phyloP scores from a whole-genome alignment of 2,797 vertebrate species.

The Lacerta bilineata region DNA sequence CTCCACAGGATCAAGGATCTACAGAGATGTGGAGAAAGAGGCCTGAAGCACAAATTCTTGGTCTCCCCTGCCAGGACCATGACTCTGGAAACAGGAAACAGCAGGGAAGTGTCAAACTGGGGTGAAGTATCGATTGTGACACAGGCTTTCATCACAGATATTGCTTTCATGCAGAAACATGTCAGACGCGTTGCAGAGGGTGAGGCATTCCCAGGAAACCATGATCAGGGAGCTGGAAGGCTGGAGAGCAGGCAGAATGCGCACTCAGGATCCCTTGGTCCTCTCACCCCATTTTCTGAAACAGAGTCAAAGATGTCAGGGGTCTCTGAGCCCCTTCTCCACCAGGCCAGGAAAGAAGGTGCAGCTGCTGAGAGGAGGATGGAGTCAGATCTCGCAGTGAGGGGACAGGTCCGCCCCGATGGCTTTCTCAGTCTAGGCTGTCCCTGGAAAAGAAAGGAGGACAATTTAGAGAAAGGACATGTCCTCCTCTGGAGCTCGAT shows the following conservation, averaged over 20 bases:
- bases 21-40: not conserved
- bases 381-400: accelerated
- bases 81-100: not conserved
- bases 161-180: not conserved
- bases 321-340: too few species aligned
- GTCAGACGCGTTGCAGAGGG: accelerated
- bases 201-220: not conserved
- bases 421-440: not conserved
- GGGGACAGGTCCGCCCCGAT: too few species aligned
- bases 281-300: accelerated
- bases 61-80: not conserved
- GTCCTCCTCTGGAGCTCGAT: not conserved
- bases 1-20: not conserved
- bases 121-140: not conserved
- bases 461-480: not conserved
- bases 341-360: not conserved
- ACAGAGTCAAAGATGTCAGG: not conserved
- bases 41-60: too few species aligned
- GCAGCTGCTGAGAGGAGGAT: not conserved
- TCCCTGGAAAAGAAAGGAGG: not conserved
- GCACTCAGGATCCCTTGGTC: too few species aligned
- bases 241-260: not conserved
- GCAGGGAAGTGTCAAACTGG: not conserved
- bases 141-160: accelerated
- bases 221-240: not conserved